Evolutionary conservation across 64 coral and sea anemone genomes (phyloP).

Genomic region (Montipora efflorescens): DNA sequence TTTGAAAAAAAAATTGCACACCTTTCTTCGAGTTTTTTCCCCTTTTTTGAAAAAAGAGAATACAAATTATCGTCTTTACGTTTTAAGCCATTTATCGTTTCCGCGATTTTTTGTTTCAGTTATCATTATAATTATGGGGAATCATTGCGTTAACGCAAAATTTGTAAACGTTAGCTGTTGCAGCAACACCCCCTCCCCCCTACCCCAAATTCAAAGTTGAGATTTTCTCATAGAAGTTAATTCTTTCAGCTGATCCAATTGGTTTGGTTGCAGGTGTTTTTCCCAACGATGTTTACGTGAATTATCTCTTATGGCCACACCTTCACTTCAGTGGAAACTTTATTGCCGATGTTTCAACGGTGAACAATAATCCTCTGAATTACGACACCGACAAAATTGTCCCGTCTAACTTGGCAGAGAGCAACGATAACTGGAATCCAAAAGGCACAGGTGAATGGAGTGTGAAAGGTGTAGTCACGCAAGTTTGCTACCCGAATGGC

Average conservation of each 20-base stretch:
- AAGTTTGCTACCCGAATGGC: slow-evolving; percentile 33
- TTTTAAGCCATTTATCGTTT: too few relatives aligned
- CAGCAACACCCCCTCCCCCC: too few relatives aligned
- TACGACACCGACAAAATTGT: slow-evolving; percentile 21
- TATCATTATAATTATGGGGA: too few relatives aligned
- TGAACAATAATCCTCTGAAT: slow-evolving; percentile 43
- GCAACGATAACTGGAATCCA: not conserved
- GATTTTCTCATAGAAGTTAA: too few relatives aligned
- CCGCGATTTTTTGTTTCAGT: too few relatives aligned
- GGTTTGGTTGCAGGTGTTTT: not conserved
- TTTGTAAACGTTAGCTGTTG: too few relatives aligned
- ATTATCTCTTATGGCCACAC: slow-evolving; percentile 47
- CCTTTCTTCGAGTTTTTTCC: too few relatives aligned
- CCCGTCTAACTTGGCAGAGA: not conserved
- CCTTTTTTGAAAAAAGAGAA: too few relatives aligned
- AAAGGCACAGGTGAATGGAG: slow-evolving; percentile 55
- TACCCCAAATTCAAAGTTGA: too few relatives aligned
- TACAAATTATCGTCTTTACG: too few relatives aligned
- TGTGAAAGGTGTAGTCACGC: slow-evolving; percentile 10
- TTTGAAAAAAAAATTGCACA: too few relatives aligned
- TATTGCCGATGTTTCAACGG: slow-evolving; percentile 23
- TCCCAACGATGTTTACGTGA: slow-evolving; percentile 41
- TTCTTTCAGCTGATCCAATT: not conserved
- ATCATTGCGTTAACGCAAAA: too few relatives aligned
- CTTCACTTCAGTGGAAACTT: slow-evolving; percentile 57